Evolutionary conservation across 1,140 invertebrate genomes (phyloP), one percentile per base, ranked within the genome.

Genomic region (Tribolium castaneum): DNA sequence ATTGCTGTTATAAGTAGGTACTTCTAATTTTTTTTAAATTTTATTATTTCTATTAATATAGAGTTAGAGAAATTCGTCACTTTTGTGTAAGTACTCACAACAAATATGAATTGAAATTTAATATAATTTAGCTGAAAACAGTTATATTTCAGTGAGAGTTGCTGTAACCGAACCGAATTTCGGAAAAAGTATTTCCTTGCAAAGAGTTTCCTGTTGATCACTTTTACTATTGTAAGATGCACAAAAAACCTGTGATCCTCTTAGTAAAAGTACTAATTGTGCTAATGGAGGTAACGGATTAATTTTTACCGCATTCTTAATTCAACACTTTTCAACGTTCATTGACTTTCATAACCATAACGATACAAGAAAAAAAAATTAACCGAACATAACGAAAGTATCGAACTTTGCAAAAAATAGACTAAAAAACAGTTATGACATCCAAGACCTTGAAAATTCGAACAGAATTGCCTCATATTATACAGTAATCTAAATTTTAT

Each of bases 181-280:
- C 25, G 25, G 3, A 30, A 30, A 45, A 45, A 45, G 7, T 45
- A 45, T 45, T 45, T 10, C 7, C 7, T 45, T 45, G 9, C 2
- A 9, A 45, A 45, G n/a, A 45, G n/a, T 45, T 45, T 59, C 13
- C 54, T 12, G 22, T 22, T 59, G 7, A 9, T 59, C 54, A 59
- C 54, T 59, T 59, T 59, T 59, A 59, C 54, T 59, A 59, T 25
- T 59, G 22, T 22, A 25, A 30, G 19, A n/a, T 6, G 13, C 22
- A 25, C 16, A 59, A 59, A 59, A 59, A 59, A 19, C 9, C 30
- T 22, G 19, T 16, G 54, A 59, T 25, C 19, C 22, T 25, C 54
- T 25, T 59, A 59, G 54, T 59, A 59, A 59, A 59, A 59, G 54
- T 59, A 59, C 22, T 59, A 59, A 59, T 59, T 59, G 54, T 59